Evolutionary conservation across 2,888 invertebrate genomes (phyloP).

Genomic region (Synergus gifuensis): DNA sequence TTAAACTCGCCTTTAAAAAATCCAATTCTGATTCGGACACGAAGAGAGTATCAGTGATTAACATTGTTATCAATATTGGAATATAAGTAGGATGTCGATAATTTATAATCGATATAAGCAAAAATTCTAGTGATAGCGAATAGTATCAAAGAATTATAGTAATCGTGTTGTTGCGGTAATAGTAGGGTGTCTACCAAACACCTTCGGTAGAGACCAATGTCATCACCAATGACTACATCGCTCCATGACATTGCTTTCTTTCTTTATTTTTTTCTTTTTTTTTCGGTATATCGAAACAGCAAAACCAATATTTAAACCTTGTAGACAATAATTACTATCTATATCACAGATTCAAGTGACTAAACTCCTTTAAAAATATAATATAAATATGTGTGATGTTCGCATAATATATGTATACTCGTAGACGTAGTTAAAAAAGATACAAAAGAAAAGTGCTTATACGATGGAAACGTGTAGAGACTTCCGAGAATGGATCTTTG

Average conservation of each 20-base stretch:
- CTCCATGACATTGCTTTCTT: constrained; percentile 70
- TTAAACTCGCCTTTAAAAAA: background rate
- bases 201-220: constrained; percentile 67
- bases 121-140: constrained; percentile 48
- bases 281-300: constrained; percentile 67
- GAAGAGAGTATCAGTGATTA: constrained; percentile 17
- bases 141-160: constrained; percentile 57
- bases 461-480: constrained; percentile 70
- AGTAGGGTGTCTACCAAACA: constrained; percentile 72
- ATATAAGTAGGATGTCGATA: constrained; percentile 38
- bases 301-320: constrained; percentile 73
- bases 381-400: constrained; percentile 71
- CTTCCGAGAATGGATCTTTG: constrained; percentile 58
- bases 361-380: constrained; percentile 78
- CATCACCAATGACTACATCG: constrained; percentile 68
- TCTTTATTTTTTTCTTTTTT: constrained; percentile 52
- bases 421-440: constrained; percentile 68
- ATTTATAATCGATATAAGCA: constrained; percentile 42
- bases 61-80: constrained; percentile 29
- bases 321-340: constrained; percentile 78
- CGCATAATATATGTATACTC: constrained; percentile 68
- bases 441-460: constrained; percentile 69
- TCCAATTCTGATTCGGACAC: constrained; percentile 13
- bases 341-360: constrained; percentile 78
- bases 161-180: constrained; percentile 65